A percentile compares a stretch with the other conserved stretches of the same genome.
Evolutionary conservation across 2,888 invertebrate species (phyloP).

Genomic region (Morpho deidamia): DNA sequence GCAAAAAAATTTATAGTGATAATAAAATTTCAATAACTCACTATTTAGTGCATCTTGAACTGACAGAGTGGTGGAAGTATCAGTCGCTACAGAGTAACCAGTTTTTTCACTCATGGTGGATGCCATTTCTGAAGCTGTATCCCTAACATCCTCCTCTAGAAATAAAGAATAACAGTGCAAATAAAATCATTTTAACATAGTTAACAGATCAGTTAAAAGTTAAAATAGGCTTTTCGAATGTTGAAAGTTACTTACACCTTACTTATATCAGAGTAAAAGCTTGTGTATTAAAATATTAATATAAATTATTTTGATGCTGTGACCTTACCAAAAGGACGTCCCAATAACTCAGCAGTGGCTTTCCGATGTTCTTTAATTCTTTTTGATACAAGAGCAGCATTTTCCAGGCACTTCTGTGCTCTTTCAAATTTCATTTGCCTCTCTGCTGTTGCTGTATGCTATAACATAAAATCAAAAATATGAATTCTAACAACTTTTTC

Average conservation of each 20-base stretch:
- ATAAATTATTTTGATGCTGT: too few species aligned
- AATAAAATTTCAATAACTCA: conserved; percentile 36
- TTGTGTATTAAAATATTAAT: neutral
- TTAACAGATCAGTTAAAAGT: too few species aligned
- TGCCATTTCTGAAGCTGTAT: conserved; percentile 62
- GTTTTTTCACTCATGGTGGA: conserved; percentile 68
- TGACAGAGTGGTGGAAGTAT: conserved; percentile 59
- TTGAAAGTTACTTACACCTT: too few species aligned
- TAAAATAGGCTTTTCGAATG: too few species aligned
- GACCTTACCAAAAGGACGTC: conserved; percentile 64
- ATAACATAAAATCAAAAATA: conserved; percentile 7
- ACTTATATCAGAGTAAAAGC: neutral
- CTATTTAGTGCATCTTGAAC: conserved; percentile 73
- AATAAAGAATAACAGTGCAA: conserved; percentile 1
- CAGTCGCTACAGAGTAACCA: conserved; percentile 63
- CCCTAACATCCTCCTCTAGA: conserved; percentile 64
- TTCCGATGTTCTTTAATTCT: conserved; percentile 69
- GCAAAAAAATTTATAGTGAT: too few species aligned
- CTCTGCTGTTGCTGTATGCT: conserved; percentile 50
- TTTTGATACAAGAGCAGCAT: conserved; percentile 72
- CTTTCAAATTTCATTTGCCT: conserved; percentile 67
- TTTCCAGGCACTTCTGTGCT: conserved; percentile 70
- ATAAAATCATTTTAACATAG: neutral
- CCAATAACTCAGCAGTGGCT: conserved; percentile 69
- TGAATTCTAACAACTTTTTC: too few species aligned